These are phyloP conservation scores for Malurus melanocephalus DNA, from an alignment of 2,113 vertebrate species.

Conservation along the genomic window DNA sequence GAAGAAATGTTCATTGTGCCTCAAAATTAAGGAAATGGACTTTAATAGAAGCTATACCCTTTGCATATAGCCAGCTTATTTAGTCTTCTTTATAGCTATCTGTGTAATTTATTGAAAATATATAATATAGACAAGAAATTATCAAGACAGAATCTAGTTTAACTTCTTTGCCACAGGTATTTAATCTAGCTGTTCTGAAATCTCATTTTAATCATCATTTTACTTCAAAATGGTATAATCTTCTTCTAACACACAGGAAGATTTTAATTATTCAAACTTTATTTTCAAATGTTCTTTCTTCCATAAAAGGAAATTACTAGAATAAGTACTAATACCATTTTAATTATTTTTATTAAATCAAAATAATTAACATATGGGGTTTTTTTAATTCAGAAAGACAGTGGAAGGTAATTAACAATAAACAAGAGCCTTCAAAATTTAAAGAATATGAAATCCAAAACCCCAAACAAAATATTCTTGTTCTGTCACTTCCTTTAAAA, in stretches of 20 bases:
- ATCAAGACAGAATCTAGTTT: neutral
- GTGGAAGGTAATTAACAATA: neutral
- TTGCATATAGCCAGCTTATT: neutral
- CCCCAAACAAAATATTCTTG: neutral
- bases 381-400: neutral
- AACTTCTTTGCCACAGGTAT: neutral
- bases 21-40: neutral
- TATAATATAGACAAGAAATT: neutral
- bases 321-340: neutral
- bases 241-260: neutral
- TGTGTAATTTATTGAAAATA: neutral
- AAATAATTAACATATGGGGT: fast-evolving
- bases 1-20: neutral
- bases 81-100: neutral
- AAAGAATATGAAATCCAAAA: neutral
- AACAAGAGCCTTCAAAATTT: neutral
- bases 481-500: neutral
- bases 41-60: neutral
- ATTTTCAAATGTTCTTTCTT: neutral
- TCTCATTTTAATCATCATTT: neutral
- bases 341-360: neutral
- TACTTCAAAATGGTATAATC: neutral
- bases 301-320: neutral
- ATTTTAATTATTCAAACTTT: neutral
- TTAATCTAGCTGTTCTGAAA: neutral